A percentile compares a stretch with the other conserved stretches of the same genome.
These are phyloP conservation scores for Aurelia sp. DNA, from an alignment of 30 jellyfish, hydroid and myxozoan species.

Conservation along the genomic window DNA sequence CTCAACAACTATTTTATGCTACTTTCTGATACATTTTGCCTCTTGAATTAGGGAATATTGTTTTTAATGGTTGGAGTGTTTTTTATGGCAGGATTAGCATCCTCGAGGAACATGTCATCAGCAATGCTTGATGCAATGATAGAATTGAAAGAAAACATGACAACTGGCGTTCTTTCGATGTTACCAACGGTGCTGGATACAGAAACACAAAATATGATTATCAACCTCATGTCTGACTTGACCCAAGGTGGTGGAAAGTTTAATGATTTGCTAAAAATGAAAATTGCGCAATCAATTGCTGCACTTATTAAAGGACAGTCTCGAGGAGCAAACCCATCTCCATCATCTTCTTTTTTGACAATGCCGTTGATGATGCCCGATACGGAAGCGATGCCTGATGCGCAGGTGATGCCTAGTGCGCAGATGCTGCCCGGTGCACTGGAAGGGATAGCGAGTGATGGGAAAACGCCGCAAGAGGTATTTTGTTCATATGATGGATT, in stretches of 20 bases:
- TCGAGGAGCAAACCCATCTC: not conserved
- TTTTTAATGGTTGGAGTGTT: too few species aligned
- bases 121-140: constrained; percentile 10
- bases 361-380: not conserved
- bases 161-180: constrained; percentile 46
- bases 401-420: not conserved
- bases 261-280: constrained; percentile 27
- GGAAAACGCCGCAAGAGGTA: constrained; percentile 78
- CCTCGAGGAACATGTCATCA: constrained; percentile 10
- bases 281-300: constrained; percentile 38
- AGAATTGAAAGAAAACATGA: constrained; percentile 60
- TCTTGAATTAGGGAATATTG: too few species aligned
- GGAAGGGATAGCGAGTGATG: constrained; percentile 38
- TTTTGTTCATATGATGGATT: too few species aligned
- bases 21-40: too few species aligned
- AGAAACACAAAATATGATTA: constrained; percentile 53
- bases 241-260: constrained; percentile 63
- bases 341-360: not conserved
- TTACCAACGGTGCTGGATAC: constrained; percentile 41
- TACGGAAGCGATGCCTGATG: not conserved
- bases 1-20: too few species aligned
- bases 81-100: not conserved
- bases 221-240: constrained; percentile 57
- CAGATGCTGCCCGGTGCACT: too few species aligned
- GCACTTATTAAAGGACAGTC: constrained; percentile 29